These are phyloP conservation scores for Bettongia penicillata DNA, from an alignment of 2,113 vertebrate genomes.

Conservation along the genomic window DNA sequence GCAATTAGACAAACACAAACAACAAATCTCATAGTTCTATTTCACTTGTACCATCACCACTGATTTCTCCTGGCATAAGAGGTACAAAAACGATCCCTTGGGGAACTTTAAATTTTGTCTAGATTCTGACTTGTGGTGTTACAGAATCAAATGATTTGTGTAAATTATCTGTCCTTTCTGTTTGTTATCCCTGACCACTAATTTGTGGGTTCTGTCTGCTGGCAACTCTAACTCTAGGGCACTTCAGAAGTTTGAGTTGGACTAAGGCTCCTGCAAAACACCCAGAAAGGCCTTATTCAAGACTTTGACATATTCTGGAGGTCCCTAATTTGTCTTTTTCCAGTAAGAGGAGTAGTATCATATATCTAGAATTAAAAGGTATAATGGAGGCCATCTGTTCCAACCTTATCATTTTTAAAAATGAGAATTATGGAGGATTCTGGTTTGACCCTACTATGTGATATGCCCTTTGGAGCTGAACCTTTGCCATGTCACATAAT, in stretches of 20 bases:
- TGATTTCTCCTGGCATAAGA: not conserved
- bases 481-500: not conserved
- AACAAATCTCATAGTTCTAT: rapidly evolving
- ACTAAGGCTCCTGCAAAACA: not conserved
- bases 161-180: rapidly evolving
- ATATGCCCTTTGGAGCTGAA: not conserved
- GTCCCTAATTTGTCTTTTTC: not conserved
- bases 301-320: not conserved
- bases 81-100: not conserved
- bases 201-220: not conserved
- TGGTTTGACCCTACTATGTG: not conserved
- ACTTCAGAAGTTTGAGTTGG: not conserved
- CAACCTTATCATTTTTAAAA: not conserved
- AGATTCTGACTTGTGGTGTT: not conserved
- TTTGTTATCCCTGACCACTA: not conserved
- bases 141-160: rapidly evolving
- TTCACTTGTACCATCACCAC: not conserved
- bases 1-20: rapidly evolving
- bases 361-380: not conserved
- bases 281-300: not conserved
- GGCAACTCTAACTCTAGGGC: not conserved
- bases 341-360: not conserved
- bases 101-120: not conserved
- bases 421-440: not conserved
- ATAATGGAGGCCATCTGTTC: not conserved